Base-by-base conservation (phyloP, 2,888 invertebrate genomes). In the Sarcophaga carnaria region DNA sequence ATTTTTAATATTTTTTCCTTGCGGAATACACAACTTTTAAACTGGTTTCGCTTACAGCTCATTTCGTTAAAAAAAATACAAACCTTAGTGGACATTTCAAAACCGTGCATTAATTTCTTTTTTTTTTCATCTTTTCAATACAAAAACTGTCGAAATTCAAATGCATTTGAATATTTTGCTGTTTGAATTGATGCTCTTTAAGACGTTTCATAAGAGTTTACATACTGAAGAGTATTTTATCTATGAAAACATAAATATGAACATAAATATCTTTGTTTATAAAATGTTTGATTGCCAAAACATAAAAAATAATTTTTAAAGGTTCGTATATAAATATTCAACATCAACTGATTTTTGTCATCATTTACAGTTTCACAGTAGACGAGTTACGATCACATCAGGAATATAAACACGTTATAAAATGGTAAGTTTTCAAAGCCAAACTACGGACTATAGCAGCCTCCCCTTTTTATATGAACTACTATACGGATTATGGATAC, bases 301-400 rank as follows among this genome's bases (percentile, higher is more conserved):
- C 6, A 37, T 1, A 37, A 37, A 6, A 37, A 37, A 37, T 6
- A 37, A 0, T 37, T 27, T 5, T 27, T 37, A 20, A 49, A 72
- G 59, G 80, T 71, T 80, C 47, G 67, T 6, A 75, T 87, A 88
- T 88, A 88, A 88, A 88, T 86, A 88, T 86, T 74, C 66, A 86
- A 20, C 22, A 20, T 63, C 1, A 64, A 49, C 45, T 27, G 45
- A 22, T 20, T 17, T n/a, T 8, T 70, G 37, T 67, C 71, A 86
- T 80, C 87, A 88, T 75, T 88, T n/a, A 64, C 80, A 70, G 71
- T 59, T 60, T 60, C 77, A 20, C 75, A 77, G 75, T 69, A 4
- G 78, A 80, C 78, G 84, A 25, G 80, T 71, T 59, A 86, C 80
- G 72, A 81, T 78, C 79, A 54, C 22, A 62, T 22, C 14, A 25